These are phyloP conservation scores for Polypedilum pembai DNA, from an alignment of 1,140 invertebrate species.

Conservation along the genomic window DNA sequence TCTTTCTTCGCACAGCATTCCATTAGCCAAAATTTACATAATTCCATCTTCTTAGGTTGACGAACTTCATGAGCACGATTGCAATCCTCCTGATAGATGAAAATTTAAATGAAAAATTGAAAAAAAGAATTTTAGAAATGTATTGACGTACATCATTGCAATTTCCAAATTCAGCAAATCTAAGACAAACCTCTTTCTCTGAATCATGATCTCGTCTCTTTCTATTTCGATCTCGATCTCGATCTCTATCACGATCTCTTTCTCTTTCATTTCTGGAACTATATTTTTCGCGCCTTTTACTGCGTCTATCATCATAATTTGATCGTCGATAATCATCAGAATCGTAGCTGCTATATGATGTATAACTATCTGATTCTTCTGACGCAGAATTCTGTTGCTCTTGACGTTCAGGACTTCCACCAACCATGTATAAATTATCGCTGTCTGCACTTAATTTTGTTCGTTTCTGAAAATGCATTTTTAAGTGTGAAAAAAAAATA, in stretches of 20 bases:
- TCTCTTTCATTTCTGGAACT: conserved; percentile 37
- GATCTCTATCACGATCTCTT: conserved; percentile 28
- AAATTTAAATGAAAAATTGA: conserved; percentile 38
- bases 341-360: conserved; percentile 49
- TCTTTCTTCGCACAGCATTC: conserved; percentile 92
- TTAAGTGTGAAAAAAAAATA: background rate
- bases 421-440: conserved; percentile 69
- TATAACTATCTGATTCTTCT: conserved; percentile 45
- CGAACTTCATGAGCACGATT: conserved; percentile 74
- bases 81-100: conserved; percentile 83
- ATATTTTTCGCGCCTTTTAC: conserved; percentile 41
- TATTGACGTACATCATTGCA: conserved; percentile 27
- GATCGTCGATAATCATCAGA: conserved; percentile 43
- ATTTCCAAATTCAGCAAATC: conserved; percentile 31
- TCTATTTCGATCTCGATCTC: conserved; percentile 30
- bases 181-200: background rate
- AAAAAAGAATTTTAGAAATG: background rate
- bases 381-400: conserved; percentile 36
- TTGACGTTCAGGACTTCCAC: conserved; percentile 52
- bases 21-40: conserved; percentile 95
- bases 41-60: conserved; percentile 79
- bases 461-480: conserved; percentile 5
- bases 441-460: conserved; percentile 57
- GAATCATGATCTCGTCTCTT: conserved; percentile 37
- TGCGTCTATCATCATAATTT: conserved; percentile 42